A percentile compares a stretch with the other conserved stretches of the same genome.
Conservation (phyloP, 23 tunicate genomes). For the Oikopleura vanhoeffeni region DNA sequence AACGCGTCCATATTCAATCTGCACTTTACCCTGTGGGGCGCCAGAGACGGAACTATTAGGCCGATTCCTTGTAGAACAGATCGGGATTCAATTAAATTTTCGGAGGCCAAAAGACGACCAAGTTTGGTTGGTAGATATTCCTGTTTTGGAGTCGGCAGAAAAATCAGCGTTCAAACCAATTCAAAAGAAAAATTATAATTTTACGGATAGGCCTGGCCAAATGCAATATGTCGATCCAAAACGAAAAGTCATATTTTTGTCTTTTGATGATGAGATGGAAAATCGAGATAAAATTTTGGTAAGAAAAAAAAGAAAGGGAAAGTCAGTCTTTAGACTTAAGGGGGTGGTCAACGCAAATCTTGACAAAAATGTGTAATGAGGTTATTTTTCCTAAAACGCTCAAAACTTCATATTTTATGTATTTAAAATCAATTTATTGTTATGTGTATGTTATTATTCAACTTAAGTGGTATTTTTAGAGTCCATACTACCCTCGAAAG, state of each 20-base stretch:
- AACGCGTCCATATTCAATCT: neutral
- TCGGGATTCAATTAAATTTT: neutral
- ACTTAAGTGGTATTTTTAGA: too few species aligned
- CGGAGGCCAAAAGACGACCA: neutral
- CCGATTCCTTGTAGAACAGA: neutral
- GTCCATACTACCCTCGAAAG: too few species aligned
- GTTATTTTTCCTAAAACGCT: too few species aligned
- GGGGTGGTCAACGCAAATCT: too few species aligned
- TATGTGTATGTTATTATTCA: too few species aligned
- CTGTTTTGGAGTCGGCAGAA: neutral
- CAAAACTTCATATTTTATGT: too few species aligned
- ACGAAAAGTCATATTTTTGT: neutral
- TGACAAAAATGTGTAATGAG: too few species aligned
- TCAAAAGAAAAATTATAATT: neutral
- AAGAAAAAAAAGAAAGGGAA: too few species aligned
- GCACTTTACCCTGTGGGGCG: neutral
- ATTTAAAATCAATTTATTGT: too few species aligned
- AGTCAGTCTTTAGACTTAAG: neutral
- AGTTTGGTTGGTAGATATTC: neutral
- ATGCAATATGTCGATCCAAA: neutral
- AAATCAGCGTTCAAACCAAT: neutral
- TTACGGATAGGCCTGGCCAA: neutral
- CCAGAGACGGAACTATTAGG: neutral
- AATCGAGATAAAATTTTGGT: neutral
- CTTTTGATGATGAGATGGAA: neutral